Base-by-base conservation (phyloP, 1,140 invertebrate species). In the Vanessa tameamea region DNA sequence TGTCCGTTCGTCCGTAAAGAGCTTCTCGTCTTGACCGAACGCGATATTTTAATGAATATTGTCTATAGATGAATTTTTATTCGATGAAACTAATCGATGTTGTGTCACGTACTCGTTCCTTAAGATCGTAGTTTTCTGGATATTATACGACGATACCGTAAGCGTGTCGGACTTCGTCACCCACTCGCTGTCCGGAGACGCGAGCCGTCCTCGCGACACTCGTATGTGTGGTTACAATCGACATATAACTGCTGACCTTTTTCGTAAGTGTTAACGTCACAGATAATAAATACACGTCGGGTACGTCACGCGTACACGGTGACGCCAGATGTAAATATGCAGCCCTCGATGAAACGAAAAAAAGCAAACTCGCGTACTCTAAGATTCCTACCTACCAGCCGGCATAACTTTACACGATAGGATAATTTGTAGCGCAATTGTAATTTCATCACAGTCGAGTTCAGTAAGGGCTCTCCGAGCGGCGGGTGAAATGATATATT, bases 401-500 rank as follows among this genome's bases (percentile, higher is more conserved):
- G 55, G 31, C 15, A 14, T 47, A 31, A 15, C 31, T 11, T 57
- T 68, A 67, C 20, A 6, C 3, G 20, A 37, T 61, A 37, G 31
- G 26, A 43, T 53, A 55, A 64, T 61, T 61, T 14, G 13, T 61
- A 61, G 57, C 31, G 57, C 57, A 37, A 61, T 31, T 61, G 57
- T 20, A 57, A 37, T 55, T 68, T 55, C 51, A 47, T 68, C 48
- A 68, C 66, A 68, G 43, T 55, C 5, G 23, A 47, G 47, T 63
- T 61, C 26, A 16, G 20, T 57, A 26, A 31, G 61, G 57, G 57
- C 57, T 37, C 43, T 61, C 57, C 57, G 15, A 61, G 57, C 57
- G 57, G 57, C 57, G 31, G 57, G 57, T 31, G 57, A 20, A 37
- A 31, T 59, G 57, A 59, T 83, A 83, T 87, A 86, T 87, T 87